Conservation (phyloP, 2,113 vertebrate species). For the Actenoides lindsayi region DNA sequence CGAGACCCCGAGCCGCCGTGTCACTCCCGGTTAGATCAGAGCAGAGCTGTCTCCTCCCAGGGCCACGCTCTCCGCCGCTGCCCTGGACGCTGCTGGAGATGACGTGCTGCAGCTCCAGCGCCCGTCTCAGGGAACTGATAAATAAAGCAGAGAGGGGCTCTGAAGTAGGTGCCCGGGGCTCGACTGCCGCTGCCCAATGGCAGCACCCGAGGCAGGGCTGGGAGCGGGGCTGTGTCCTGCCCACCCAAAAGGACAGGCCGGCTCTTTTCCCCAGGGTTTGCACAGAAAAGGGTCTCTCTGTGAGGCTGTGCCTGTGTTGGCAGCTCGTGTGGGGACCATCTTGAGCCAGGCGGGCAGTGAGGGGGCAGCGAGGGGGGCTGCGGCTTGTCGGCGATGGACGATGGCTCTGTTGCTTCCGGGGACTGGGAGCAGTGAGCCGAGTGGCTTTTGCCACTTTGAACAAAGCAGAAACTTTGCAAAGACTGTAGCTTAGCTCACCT, state of each 20-base stretch:
- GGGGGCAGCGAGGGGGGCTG: not conserved
- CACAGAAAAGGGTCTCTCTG: not conserved
- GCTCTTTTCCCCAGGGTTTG: fast-evolving
- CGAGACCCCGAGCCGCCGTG: not conserved
- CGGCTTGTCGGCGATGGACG: fast-evolving
- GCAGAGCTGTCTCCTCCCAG: not conserved
- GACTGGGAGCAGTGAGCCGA: not conserved
- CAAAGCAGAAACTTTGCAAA: not conserved
- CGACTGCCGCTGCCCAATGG: not conserved
- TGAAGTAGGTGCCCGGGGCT: not conserved
- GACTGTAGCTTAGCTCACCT: not conserved
- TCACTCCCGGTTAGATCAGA: not conserved
- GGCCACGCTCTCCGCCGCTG: not conserved
- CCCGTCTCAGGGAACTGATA: not conserved
- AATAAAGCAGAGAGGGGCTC: not conserved
- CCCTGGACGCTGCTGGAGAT: not conserved
- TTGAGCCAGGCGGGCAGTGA: fast-evolving
- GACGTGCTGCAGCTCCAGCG: fast-evolving
- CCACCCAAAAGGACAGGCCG: fast-evolving
- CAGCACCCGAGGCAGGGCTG: fast-evolving
- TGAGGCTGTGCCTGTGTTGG: not conserved
- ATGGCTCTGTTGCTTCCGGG: not conserved
- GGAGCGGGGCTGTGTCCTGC: fast-evolving
- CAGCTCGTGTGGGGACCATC: fast-evolving
- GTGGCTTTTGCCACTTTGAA: not conserved